These are phyloP conservation scores for Aythya baeri DNA, from an alignment of 2,113 vertebrate species.

Conservation along the genomic window DNA sequence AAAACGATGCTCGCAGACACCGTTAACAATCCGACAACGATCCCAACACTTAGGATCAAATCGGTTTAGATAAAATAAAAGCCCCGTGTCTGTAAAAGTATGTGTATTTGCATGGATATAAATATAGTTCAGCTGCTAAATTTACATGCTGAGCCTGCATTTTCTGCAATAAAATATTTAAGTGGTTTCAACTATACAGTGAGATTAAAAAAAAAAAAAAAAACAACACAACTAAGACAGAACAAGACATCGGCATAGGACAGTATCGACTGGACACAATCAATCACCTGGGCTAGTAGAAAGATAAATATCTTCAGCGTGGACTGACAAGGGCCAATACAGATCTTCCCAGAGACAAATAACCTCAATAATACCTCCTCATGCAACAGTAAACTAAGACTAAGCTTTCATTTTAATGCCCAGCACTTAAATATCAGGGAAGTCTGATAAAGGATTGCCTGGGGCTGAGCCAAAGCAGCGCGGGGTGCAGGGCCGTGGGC, in stretches of 20 bases:
- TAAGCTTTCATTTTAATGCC: not conserved
- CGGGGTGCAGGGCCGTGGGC: not conserved
- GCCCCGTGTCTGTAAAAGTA: not conserved
- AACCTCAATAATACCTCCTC: not conserved
- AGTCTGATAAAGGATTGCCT: not conserved
- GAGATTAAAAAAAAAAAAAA: not conserved
- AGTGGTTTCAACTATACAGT: constrained; percentile 26
- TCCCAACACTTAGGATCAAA: not conserved
- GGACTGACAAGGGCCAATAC: not conserved
- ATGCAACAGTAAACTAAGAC: not conserved
- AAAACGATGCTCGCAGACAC: not conserved
- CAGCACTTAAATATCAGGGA: not conserved
- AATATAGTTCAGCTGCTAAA: not conserved
- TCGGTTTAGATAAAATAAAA: constrained; percentile 2
- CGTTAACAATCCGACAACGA: not conserved
- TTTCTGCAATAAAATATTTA: constrained; percentile 73
- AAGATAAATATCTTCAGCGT: not conserved
- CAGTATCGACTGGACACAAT: constrained; percentile 12
- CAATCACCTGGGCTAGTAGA: not conserved
- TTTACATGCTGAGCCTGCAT: constrained; percentile 39
- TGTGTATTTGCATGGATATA: not conserved
- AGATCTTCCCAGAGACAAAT: constrained; percentile 5
- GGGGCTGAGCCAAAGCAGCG: not conserved
- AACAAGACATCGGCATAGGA: constrained; percentile 28
- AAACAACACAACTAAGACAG: not conserved